Conservation (phyloP, 2,797 vertebrate genomes). For the Rhinophrynus dorsalis region DNA sequence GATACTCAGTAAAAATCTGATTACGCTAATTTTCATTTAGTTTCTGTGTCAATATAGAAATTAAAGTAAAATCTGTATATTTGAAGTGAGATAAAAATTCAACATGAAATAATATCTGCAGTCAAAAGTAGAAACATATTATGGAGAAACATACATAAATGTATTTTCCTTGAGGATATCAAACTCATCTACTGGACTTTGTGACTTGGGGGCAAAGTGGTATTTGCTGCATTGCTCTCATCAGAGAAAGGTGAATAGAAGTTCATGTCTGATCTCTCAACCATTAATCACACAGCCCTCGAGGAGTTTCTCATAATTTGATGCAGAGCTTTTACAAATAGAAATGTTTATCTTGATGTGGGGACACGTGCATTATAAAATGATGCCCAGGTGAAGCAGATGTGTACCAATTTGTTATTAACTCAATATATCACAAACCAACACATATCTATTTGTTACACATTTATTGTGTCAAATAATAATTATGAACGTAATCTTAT, state of each 20-base stretch:
- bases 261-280: constrained; percentile 9
- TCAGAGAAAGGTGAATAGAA: constrained; percentile 7
- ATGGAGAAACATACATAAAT: constrained; percentile 8
- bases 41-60: too few species aligned
- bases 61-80: not conserved
- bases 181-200: constrained; percentile 9
- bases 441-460: not conserved
- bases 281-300: not conserved
- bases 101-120: not conserved
- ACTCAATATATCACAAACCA: not conserved
- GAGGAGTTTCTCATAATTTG: constrained; percentile 1
- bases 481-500: too few species aligned
- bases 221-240: constrained; percentile 3
- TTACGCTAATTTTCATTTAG: too few species aligned
- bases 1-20: too few species aligned
- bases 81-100: not conserved
- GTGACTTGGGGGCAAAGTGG: constrained; percentile 13
- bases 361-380: not conserved
- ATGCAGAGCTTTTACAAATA: not conserved
- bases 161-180: constrained; percentile 31
- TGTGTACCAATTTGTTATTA: not conserved
- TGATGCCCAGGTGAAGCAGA: not conserved
- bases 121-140: constrained; percentile 11
- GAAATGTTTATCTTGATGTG: not conserved
- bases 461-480: too few species aligned